A percentile compares a stretch with the other conserved stretches of the same genome.
phyloP scores from a whole-genome alignment of 2,888 invertebrate genomes.

The Stegophylla sp. region DNA sequence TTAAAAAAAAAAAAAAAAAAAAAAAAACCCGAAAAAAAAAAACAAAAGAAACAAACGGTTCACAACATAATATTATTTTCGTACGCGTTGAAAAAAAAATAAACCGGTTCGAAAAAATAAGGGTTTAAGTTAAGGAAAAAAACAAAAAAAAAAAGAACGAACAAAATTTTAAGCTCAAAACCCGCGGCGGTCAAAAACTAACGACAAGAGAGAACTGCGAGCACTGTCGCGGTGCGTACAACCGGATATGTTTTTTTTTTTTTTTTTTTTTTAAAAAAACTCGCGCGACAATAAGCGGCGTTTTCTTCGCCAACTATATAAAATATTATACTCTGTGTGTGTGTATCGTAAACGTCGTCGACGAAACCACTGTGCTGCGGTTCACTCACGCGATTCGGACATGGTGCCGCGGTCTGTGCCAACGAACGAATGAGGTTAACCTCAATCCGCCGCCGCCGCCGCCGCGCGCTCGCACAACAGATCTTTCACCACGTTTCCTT shows the following conservation, averaged over 20 bases:
- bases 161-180: too few relatives aligned
- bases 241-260: conserved; percentile 10
- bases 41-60: too few relatives aligned
- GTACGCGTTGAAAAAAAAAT: neutral
- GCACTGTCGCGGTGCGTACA: conserved; percentile 12
- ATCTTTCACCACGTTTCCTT: conserved; percentile 54
- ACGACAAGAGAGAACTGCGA: neutral
- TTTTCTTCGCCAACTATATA: too few relatives aligned
- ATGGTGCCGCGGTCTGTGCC: conserved; percentile 58
- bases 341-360: conserved; percentile 3
- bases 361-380: conserved; percentile 31
- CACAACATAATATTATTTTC: conserved; percentile 1
- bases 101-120: neutral
- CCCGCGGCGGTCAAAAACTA: neutral
- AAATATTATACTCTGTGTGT: neutral
- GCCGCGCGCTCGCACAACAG: conserved; percentile 34
- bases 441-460: conserved; percentile 45
- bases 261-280: neutral
- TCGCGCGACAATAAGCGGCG: neutral
- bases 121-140: neutral
- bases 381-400: conserved; percentile 58
- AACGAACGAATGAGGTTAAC: conserved; percentile 59
- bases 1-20: neutral
- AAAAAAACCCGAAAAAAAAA: too few relatives aligned
- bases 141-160: neutral